Base-by-base conservation (phyloP, 2,888 invertebrate genomes). In the Abrostola triplasia region DNA sequence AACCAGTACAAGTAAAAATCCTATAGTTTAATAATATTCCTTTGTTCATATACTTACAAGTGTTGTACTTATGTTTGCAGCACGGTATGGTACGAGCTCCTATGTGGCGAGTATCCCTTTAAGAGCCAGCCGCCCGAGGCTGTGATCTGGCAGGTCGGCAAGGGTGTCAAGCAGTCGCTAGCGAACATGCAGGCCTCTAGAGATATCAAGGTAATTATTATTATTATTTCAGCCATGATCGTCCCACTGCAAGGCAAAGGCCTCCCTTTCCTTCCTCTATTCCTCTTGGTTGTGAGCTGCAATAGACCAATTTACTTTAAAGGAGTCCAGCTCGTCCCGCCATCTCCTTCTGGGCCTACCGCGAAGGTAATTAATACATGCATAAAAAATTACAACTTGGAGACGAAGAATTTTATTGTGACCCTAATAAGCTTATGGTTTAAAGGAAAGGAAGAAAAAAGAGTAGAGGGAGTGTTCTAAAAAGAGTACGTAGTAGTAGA, bases 31-130 rank as follows among this genome's bases (percentile, higher is more conserved):
- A 4, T 10, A 0, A 10, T 10, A 40, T 7, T 7, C n/a, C n/a
- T n/a, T n/a, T n/a, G n/a, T n/a, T 7, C 4, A 40, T 1, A 40
- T 10, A 11, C 8, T 48, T 35, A 35, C 7, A 9, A 5, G 9
- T 1, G 12, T 51, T 5, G 6, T 10, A 53, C 36, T 5, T 5
- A 0, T 36, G 5, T 58, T 87, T 85, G 8, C 86, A 98, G 99
- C 55, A 99, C 99, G 60, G 98, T 99, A 40, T 99, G 99, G 99
- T 99, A 99, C 91, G 99, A 99, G 94, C 94, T 99, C 62, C 95
- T 99, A 58, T 98, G 98, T 85, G 98, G 98, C 4, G 99, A 99
- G 85, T 99, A 98, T 96, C 99, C 99, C 4, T 99, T 99, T 92
- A 98, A 98, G 89, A 97, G 97, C 12, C 98, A 98, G 87, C 98